Evolutionary conservation across 2,113 vertebrate genomes (phyloP).

Genomic region (Hippocampus barbouri): DNA sequence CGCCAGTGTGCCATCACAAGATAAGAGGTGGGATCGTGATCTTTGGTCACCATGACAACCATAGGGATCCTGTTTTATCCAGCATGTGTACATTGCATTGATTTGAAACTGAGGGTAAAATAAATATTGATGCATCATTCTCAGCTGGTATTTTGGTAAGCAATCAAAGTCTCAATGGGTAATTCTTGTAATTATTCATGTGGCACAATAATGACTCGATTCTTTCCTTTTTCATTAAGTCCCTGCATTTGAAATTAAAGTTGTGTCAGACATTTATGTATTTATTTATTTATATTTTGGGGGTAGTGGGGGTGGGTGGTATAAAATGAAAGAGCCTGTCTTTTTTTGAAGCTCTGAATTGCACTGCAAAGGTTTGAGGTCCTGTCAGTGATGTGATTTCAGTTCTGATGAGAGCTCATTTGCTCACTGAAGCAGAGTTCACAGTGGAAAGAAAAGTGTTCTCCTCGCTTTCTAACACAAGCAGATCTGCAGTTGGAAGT

Average conservation of each 20-base stretch:
- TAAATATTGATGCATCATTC: not conserved
- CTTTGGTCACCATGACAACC: not conserved
- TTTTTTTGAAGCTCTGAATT: constrained; percentile 6
- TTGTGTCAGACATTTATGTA: not conserved
- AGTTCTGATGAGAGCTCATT: constrained; percentile 27
- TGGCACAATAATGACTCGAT: not conserved
- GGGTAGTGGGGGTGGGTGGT: too few relatives aligned
- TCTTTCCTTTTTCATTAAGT: not conserved
- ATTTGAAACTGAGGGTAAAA: not conserved
- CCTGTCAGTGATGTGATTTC: constrained; percentile 23
- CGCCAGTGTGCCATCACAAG: not conserved
- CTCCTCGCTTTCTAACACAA: constrained; percentile 43
- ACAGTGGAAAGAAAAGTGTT: constrained; percentile 54
- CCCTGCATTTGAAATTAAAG: constrained; percentile 7
- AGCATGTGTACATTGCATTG: not conserved
- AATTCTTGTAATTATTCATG: not conserved
- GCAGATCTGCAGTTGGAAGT: constrained; percentile 51
- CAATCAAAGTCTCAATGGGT: not conserved
- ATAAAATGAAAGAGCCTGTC: too few relatives aligned
- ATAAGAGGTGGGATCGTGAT: not conserved
- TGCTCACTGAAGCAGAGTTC: constrained; percentile 34
- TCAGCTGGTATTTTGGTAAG: not conserved
- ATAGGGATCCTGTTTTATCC: not conserved
- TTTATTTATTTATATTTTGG: too few relatives aligned
- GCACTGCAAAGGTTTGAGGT: constrained; percentile 1